Base-by-base conservation (phyloP, 2,888 invertebrate species). In the Harpagoxenus sublaevis region DNA sequence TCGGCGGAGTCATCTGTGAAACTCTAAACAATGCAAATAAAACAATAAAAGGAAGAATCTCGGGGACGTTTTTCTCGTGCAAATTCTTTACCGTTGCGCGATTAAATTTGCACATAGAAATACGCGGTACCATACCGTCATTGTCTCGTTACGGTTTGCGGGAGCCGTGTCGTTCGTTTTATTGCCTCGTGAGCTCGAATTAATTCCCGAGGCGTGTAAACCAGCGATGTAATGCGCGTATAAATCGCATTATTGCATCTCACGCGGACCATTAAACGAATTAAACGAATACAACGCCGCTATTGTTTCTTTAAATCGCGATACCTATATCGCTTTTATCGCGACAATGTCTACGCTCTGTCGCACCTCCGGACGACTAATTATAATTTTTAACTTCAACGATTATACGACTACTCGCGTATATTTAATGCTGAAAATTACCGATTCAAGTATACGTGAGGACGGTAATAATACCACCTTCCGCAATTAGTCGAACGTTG, bases 21-120 rank as follows among this genome's bases (percentile, higher is more conserved):
- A 31, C 5, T 55, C 55, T 18, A 9, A 48, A 60, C 60, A 70
- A 66, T 57, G n/a, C 18, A 63, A 53, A 60, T 70, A 55, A 79
- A 70, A 70, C 35, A 39, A 70, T 70, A 18, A 51, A 31, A 45
- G n/a, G 28, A 45, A 45, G 23, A 51, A 51, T 35, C 42, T 2
- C n/a, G 28, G 28, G 31, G 31, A 55, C 55, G 45, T 23, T 68
- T 68, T 23, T 45, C 45, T 78, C 45, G 28, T 35, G 57, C 63
- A 9, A 39, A 62, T 77, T 12, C 39, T 53, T 65, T 23, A 57
- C 45, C 45, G 60, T 63, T 77, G 53, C 42, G 23, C 42, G 79
- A 70, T 79, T 60, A 60, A 70, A 60, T 79, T 79, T 70, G 48
- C 60, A 60, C 57, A 79, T 35, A 60, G 23, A 18, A 48, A 78